phyloP scores from a whole-genome alignment of 2,797 vertebrate genomes.

The Syncerus caffer region DNA sequence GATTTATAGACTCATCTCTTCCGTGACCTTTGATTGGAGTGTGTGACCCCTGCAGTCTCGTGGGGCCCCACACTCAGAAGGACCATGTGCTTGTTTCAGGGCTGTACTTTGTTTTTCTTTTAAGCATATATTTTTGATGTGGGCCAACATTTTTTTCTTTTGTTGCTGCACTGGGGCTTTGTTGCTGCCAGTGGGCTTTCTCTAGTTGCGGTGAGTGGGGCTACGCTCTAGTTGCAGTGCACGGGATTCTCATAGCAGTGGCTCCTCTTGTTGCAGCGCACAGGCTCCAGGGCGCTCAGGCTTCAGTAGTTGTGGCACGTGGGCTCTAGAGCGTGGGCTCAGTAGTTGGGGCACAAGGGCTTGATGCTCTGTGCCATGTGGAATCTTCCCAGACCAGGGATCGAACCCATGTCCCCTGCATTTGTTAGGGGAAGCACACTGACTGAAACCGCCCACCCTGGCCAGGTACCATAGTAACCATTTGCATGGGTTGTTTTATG shows the following conservation, averaged over 20 bases:
- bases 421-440: too few species aligned
- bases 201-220: neutral
- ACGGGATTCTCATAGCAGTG: too few species aligned
- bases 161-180: neutral
- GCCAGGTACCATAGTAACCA: too few species aligned
- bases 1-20: neutral
- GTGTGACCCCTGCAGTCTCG: neutral
- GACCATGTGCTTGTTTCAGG: neutral
- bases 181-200: neutral
- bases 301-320: rapidly evolving
- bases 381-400: neutral
- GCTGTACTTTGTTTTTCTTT: neutral
- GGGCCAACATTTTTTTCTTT: neutral
- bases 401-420: neutral
- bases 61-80: neutral
- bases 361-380: neutral
- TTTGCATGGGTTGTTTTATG: too few species aligned
- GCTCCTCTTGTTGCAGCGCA: neutral
- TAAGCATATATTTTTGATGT: neutral
- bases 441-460: too few species aligned
- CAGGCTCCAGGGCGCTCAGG: neutral
- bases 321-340: neutral
- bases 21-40: neutral
- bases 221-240: neutral
- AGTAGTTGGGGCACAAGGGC: neutral